Percentiles rank a stretch among this genome's conserved stretches.
Conservation (phyloP, 2,888 invertebrate genomes). For the Synanthedon vespiformis region DNA sequence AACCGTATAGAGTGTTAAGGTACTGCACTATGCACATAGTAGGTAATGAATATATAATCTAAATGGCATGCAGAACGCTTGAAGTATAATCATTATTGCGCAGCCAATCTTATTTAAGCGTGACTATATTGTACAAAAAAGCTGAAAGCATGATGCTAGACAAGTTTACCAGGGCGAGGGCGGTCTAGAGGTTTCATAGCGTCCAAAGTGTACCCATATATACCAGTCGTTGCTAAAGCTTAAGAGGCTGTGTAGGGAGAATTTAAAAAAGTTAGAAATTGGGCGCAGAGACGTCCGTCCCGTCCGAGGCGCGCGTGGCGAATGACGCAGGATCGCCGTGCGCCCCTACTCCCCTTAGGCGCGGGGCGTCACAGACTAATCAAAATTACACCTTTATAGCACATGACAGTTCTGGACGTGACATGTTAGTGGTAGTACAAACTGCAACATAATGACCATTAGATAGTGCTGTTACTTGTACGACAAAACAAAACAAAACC, state of each 20-base stretch:
- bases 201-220: slow-evolving; percentile 67
- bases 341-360: slow-evolving; percentile 31
- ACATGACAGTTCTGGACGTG: slow-evolving; percentile 71
- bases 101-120: slow-evolving; percentile 71
- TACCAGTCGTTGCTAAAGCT: slow-evolving; percentile 68
- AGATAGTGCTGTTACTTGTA: slow-evolving; percentile 69
- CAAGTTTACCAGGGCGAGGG: slow-evolving; percentile 69
- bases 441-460: slow-evolving; percentile 72
- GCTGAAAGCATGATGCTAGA: slow-evolving; percentile 70
- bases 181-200: slow-evolving; percentile 65
- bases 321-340: slow-evolving; percentile 50
- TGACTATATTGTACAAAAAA: slow-evolving; percentile 71
- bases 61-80: slow-evolving; percentile 72
- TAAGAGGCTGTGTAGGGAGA: slow-evolving; percentile 60
- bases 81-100: slow-evolving; percentile 71
- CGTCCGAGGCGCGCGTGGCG: slow-evolving; percentile 31
- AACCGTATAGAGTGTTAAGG: slow-evolving; percentile 63
- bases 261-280: slow-evolving; percentile 13
- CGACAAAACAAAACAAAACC: slow-evolving; percentile 68
- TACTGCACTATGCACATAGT: slow-evolving; percentile 67
- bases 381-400: slow-evolving; percentile 69
- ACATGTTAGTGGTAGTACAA: slow-evolving; percentile 71
- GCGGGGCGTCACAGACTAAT: slow-evolving; percentile 60
- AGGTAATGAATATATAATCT: slow-evolving; percentile 68
- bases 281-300: no score